Percentiles rank a stretch among this genome's conserved stretches.
phyloP scores from a whole-genome alignment of 2,888 invertebrate species.

The Coenonympha glycerion region DNA sequence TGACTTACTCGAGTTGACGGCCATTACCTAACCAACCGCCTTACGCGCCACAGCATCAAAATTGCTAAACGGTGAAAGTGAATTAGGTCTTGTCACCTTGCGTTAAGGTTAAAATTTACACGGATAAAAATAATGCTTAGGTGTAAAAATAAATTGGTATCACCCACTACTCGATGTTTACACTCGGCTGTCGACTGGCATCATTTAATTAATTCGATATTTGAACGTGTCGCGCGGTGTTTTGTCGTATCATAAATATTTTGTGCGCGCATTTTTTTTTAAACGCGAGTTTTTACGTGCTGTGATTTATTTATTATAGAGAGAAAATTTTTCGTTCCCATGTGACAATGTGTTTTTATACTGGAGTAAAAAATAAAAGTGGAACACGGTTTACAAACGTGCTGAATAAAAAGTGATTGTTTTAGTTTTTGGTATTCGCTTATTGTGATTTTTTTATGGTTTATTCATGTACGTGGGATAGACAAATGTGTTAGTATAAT shows the following conservation, averaged over 20 bases:
- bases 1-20: conserved; percentile 53
- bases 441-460: too few species aligned
- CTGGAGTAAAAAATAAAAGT: too few species aligned
- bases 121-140: conserved; percentile 24
- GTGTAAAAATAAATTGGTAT: conserved; percentile 45
- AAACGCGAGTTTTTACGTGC: not conserved
- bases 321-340: not conserved
- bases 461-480: not conserved
- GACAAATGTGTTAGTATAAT: conserved; percentile 11
- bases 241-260: conserved; percentile 28
- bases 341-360: not conserved
- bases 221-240: conserved; percentile 58
- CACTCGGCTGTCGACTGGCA: conserved; percentile 57
- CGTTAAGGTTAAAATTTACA: conserved; percentile 44
- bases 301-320: not conserved
- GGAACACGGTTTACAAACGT: not conserved
- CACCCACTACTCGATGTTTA: conserved; percentile 59
- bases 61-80: conserved; percentile 22
- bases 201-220: conserved; percentile 70
- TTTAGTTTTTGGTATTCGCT: not conserved
- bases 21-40: conserved; percentile 70
- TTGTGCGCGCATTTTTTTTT: not conserved
- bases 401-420: not conserved
- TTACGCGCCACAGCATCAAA: conserved; percentile 44
- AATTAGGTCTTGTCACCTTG: conserved; percentile 34